Evolutionary conservation across 2,888 invertebrate genomes (phyloP).

Genomic region (Alviniconcha strummeri): DNA sequence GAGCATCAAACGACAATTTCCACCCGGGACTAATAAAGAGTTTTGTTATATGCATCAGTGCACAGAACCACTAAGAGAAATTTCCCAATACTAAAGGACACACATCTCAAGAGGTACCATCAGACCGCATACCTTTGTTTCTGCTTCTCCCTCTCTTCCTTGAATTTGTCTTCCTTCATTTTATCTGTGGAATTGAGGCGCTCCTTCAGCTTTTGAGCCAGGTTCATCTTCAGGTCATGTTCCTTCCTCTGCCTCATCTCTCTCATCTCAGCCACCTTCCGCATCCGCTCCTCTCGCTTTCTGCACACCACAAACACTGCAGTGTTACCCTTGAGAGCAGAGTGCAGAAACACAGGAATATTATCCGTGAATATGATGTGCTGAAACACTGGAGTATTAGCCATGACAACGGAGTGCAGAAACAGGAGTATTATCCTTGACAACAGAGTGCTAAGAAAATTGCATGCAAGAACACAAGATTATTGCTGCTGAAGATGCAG

Average conservation of each 20-base stretch:
- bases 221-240: slow-evolving; percentile 40
- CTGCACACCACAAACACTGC: slow-evolving; percentile 37
- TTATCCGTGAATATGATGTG: too few relatives aligned
- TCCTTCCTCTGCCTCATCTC: slow-evolving; percentile 46
- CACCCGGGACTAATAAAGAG: too few relatives aligned
- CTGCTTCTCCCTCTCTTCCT: slow-evolving; percentile 42
- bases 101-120: too few relatives aligned
- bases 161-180: slow-evolving; percentile 48
- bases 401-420: too few relatives aligned
- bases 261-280: slow-evolving; percentile 50
- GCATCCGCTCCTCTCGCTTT: slow-evolving; percentile 55
- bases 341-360: too few relatives aligned
- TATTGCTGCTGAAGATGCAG: too few relatives aligned
- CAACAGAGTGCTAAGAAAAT: too few relatives aligned
- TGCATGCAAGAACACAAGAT: too few relatives aligned
- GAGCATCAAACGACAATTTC: too few relatives aligned
- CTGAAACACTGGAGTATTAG: too few relatives aligned
- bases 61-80: background rate
- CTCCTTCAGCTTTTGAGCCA: slow-evolving; percentile 50
- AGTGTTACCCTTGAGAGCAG: background rate
- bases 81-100: too few relatives aligned
- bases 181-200: slow-evolving; percentile 48
- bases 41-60: background rate
- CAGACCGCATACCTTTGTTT: slow-evolving; percentile 43
- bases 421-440: too few relatives aligned